These are phyloP conservation scores for Coendou prehensilis DNA, from an alignment of 2,797 vertebrate genomes.

Conservation along the genomic window DNA sequence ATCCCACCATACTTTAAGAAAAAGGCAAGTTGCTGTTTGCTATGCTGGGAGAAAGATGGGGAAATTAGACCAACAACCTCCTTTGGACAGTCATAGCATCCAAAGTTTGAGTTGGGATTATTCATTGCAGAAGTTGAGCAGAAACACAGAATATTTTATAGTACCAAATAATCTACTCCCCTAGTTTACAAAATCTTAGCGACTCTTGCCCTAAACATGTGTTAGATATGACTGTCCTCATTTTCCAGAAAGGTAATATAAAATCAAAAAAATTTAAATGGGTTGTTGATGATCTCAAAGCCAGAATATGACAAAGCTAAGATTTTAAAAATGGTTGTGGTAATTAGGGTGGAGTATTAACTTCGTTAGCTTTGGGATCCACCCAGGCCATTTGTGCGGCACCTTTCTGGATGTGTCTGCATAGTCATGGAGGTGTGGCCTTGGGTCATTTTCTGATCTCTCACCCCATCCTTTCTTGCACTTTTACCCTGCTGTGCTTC, in stretches of 20 bases:
- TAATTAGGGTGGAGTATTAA: background rate
- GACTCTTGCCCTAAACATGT: background rate
- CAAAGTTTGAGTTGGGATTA: background rate
- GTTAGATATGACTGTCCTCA: background rate
- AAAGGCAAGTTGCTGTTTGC: background rate
- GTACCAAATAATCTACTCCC: background rate
- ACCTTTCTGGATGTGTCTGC: background rate
- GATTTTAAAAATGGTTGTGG: background rate
- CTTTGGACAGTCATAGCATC: background rate
- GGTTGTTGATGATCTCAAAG: background rate
- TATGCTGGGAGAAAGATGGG: background rate
- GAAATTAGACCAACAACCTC: background rate
- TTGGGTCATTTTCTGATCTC: background rate
- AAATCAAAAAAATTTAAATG: background rate
- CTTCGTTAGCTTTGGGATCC: background rate
- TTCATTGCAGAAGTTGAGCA: background rate
- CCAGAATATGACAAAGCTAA: background rate
- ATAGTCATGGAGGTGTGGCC: no score
- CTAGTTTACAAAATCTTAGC: background rate
- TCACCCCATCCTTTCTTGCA: background rate
- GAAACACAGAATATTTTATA: background rate
- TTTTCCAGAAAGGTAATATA: background rate
- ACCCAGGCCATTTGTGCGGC: background rate
- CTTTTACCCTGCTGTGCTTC: background rate
- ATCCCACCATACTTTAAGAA: background rate